phyloP scores from a whole-genome alignment of 2,113 vertebrate genomes.

The Rhizomys pruinosus region DNA sequence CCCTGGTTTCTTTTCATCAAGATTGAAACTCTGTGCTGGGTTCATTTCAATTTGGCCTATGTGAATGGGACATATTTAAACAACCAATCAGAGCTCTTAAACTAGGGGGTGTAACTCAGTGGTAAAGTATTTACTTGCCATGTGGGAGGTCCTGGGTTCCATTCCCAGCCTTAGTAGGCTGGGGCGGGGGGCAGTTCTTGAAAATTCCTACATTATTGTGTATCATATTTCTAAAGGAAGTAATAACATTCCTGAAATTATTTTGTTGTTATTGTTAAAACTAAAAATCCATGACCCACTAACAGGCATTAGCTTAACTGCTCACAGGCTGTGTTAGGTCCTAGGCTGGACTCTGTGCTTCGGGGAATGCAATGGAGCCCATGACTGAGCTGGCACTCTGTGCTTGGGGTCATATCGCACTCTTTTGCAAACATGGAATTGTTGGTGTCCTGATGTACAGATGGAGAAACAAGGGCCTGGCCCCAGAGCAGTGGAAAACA shows the following conservation, averaged over 20 bases:
- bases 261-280: neutral
- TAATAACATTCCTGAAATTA: neutral
- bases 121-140: too few species aligned
- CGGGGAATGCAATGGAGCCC: neutral
- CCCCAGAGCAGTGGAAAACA: neutral
- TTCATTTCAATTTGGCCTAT: neutral
- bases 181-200: neutral
- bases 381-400: neutral
- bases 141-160: neutral
- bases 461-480: conserved; percentile 1
- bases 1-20: conserved; percentile 40
- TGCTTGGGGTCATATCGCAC: neutral
- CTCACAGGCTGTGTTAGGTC: neutral
- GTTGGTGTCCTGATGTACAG: neutral
- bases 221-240: conserved; percentile 8
- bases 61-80: conserved; percentile 7
- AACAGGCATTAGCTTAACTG: neutral
- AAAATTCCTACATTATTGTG: neutral
- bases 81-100: neutral
- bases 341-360: neutral
- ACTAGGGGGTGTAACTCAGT: neutral
- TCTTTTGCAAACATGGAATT: neutral
- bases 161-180: neutral
- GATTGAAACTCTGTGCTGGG: neutral
- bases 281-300: too few species aligned